Evolutionary conservation across 2,113 vertebrate genomes (phyloP).

Genomic region (Motacilla alba): DNA sequence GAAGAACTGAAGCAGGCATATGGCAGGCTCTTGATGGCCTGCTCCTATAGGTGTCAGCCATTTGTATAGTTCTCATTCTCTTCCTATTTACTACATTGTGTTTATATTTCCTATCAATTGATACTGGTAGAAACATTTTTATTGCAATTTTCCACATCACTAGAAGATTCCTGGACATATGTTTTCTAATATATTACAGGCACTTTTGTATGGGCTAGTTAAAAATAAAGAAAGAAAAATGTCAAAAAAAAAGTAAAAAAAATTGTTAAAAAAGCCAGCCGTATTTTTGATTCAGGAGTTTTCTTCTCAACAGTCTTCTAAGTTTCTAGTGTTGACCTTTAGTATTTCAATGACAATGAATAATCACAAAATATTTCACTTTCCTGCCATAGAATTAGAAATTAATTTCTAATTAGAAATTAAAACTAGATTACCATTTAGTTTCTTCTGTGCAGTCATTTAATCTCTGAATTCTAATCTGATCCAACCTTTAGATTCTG

Average conservation of each 20-base stretch:
- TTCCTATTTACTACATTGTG: neutral
- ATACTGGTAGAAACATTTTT: neutral
- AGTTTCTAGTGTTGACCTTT: neutral
- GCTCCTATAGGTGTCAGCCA: neutral
- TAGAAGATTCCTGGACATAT: neutral
- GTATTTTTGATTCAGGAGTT: neutral
- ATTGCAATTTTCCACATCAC: neutral
- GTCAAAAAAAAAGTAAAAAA: neutral
- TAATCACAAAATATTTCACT: neutral
- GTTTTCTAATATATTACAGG: neutral
- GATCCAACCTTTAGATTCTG: neutral
- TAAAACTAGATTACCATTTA: neutral
- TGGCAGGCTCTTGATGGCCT: neutral
- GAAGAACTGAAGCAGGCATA: neutral
- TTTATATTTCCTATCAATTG: neutral
- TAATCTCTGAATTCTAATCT: neutral
- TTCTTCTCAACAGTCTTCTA: neutral
- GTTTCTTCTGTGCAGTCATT: neutral
- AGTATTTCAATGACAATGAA: neutral
- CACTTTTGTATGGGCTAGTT: neutral
- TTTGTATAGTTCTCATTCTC: neutral
- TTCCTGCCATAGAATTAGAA: neutral
- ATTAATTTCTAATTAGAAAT: neutral
- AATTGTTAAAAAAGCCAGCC: neutral
- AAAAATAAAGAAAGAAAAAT: neutral